Evolutionary conservation across 2,113 vertebrate species (phyloP).

Genomic region (Emydura subglobosa): DNA sequence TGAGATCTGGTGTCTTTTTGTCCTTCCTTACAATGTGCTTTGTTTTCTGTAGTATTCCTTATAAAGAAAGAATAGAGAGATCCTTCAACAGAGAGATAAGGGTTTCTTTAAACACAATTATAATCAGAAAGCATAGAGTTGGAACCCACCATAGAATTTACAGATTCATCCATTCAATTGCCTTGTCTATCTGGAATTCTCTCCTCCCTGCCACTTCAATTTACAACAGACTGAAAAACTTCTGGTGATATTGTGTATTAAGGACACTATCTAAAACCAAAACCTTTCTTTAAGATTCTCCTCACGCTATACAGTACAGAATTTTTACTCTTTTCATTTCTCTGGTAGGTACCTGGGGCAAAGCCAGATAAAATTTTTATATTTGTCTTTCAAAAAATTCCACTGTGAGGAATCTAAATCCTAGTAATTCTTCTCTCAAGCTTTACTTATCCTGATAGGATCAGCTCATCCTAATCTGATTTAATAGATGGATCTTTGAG

Average conservation of each 20-base stretch:
- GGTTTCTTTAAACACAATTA: neutral
- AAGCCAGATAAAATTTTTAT: neutral
- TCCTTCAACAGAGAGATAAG: neutral
- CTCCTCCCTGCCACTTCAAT: neutral
- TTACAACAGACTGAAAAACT: conserved; percentile 9
- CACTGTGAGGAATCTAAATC: neutral
- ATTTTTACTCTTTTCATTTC: neutral
- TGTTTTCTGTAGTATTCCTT: neutral
- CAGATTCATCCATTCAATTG: neutral
- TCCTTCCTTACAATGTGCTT: neutral
- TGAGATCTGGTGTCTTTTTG: neutral
- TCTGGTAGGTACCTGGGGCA: neutral
- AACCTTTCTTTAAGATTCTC: neutral
- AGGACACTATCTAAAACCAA: neutral
- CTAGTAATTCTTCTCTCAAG: neutral
- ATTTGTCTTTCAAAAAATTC: neutral
- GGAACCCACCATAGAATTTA: neutral
- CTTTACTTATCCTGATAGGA: neutral
- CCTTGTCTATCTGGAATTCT: neutral
- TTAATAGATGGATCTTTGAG: neutral
- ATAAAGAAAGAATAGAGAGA: neutral
- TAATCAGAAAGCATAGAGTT: neutral
- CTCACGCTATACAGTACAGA: neutral
- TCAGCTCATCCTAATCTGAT: neutral
- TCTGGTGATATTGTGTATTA: neutral